phyloP scores from a whole-genome alignment of 2,797 vertebrate genomes.

The Salmo trutta region DNA sequence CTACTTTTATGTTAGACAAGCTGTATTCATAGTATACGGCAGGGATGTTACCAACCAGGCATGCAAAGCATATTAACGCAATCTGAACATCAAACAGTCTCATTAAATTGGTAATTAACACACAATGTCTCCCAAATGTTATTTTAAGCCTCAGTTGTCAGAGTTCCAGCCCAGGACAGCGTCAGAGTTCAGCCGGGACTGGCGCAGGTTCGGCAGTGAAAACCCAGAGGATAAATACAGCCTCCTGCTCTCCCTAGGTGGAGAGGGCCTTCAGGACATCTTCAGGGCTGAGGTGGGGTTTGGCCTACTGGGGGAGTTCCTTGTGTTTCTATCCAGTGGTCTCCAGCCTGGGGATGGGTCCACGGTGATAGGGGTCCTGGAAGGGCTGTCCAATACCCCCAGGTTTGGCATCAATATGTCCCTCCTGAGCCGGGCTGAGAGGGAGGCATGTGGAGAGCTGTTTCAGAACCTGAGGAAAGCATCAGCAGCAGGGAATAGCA shows the following conservation, averaged over 20 bases:
- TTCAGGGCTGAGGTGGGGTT: conserved; percentile 79
- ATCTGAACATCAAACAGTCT: not conserved
- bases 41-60: not conserved
- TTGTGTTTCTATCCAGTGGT: conserved; percentile 65
- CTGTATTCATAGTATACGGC: not conserved
- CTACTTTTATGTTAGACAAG: not conserved
- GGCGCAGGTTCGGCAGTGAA: conserved; percentile 67
- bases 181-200: conserved; percentile 77
- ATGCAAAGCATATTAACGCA: not conserved
- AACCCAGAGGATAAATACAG: conserved; percentile 67
- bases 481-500: not conserved
- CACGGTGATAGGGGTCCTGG: conserved; percentile 64
- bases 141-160: not conserved
- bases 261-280: conserved; percentile 65
- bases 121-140: not conserved
- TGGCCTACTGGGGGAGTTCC: conserved; percentile 74
- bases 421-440: conserved; percentile 71
- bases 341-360: conserved; percentile 48
- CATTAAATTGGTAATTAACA: not conserved
- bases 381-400: conserved; percentile 67
- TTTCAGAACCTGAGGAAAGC: conserved; percentile 69
- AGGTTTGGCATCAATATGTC: conserved; percentile 77
- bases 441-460: conserved; percentile 56
- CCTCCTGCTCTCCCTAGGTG: conserved; percentile 73
- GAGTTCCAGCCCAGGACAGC: conserved; percentile 66